These are phyloP conservation scores for Corydoras maculifer DNA, from an alignment of 2,113 vertebrate genomes.

Conservation along the genomic window DNA sequence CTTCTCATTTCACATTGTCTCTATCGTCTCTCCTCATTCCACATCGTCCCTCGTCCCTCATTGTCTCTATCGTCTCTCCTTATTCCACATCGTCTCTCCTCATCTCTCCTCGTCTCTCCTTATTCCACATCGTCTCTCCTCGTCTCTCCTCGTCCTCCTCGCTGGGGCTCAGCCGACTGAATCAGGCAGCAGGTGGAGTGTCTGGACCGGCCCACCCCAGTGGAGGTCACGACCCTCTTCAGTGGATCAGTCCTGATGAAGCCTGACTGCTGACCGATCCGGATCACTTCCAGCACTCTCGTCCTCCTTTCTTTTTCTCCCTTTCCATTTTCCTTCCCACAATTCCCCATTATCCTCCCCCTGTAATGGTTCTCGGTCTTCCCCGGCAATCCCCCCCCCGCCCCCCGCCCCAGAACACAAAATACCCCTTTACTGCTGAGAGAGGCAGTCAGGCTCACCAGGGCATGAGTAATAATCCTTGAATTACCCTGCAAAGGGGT, in stretches of 20 bases:
- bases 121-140: not conserved
- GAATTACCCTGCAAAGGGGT: conserved; percentile 74
- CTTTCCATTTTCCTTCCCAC: conserved; percentile 48
- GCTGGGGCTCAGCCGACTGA: conserved; percentile 66
- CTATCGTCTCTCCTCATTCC: too few species aligned
- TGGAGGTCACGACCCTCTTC: conserved; percentile 26
- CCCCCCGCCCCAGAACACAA: conserved; percentile 54
- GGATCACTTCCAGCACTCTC: conserved; percentile 5
- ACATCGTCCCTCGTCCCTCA: too few species aligned
- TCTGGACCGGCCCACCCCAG: conserved; percentile 51
- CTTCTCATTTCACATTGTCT: too few species aligned
- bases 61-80: too few species aligned
- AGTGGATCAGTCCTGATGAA: conserved; percentile 17
- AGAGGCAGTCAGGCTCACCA: conserved; percentile 69
- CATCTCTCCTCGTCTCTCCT: not conserved
- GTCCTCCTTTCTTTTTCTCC: too few species aligned
- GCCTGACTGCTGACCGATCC: conserved; percentile 49
- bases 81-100: too few species aligned
- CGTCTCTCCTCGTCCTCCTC: conserved; percentile 29
- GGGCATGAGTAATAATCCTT: conserved; percentile 72
- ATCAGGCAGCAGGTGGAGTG: conserved; percentile 53
- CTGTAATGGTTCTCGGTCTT: conserved; percentile 71
- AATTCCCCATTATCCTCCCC: conserved; percentile 70
- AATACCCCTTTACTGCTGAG: conserved; percentile 75
- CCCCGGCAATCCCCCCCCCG: conserved; percentile 40